Percentiles rank a stretch among this genome's conserved stretches.
Conservation (phyloP, 2,113 vertebrate species). For the western clawed frog (Xenopus tropicalis) region DNA sequence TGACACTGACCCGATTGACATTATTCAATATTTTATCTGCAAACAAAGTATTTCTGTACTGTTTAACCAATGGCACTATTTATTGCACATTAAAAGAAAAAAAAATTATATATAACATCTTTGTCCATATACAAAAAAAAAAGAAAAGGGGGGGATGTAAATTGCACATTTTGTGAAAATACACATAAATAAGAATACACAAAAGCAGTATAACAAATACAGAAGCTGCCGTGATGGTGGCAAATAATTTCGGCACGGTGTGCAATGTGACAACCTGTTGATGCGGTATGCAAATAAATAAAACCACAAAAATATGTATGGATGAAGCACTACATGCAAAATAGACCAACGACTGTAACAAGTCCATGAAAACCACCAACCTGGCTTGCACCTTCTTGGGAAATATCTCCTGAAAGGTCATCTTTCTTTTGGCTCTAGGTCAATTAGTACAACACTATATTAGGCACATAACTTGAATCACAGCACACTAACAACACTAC, state of each 20-base stretch:
- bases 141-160: no score
- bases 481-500: constrained; percentile 2
- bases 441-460: constrained; percentile 38
- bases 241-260: constrained; percentile 5
- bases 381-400: constrained; percentile 38
- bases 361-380: constrained; percentile 23
- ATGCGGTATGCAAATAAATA: constrained; percentile 18
- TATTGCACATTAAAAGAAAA: no score
- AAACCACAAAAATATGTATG: constrained; percentile 22
- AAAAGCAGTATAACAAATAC: constrained; percentile 1
- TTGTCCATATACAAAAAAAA: no score
- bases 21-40: no score
- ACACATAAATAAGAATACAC: neutral
- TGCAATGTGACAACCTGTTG: constrained; percentile 19
- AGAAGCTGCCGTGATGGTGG: neutral
- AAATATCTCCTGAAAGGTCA: constrained; percentile 35
- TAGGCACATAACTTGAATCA: neutral
- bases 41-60: no score
- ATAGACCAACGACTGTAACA: constrained; percentile 36
- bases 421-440: constrained; percentile 44
- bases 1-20: no score
- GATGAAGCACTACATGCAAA: constrained; percentile 40
- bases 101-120: no score
- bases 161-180: no score
- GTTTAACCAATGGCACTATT: no score